These are phyloP conservation scores for Macrostomum lignano DNA, from an alignment of 1,140 invertebrate genomes.

Conservation along the genomic window DNA sequence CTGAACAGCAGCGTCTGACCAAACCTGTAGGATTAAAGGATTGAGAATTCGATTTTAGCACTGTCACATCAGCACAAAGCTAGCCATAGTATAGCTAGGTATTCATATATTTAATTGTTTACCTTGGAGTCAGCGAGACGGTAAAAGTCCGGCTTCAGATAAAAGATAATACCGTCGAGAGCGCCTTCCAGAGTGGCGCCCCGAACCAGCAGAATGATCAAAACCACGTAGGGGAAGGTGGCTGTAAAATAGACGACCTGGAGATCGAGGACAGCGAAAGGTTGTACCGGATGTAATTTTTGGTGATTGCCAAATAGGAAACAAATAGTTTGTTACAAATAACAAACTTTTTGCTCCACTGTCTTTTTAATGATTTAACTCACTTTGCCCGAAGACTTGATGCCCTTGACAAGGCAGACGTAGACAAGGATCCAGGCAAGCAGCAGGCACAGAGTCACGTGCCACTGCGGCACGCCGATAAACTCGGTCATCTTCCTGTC, in stretches of 20 bases:
- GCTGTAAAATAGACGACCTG: conserved; percentile 41
- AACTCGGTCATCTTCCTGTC: not conserved
- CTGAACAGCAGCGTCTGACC: conserved; percentile 64
- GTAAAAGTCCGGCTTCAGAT: conserved; percentile 48
- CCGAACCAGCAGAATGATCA: conserved; percentile 51
- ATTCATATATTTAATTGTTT: no score
- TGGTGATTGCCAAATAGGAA: no score
- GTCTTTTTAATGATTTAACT: no score
- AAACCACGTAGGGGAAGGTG: conserved; percentile 55
- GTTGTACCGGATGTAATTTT: no score
- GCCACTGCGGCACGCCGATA: conserved; percentile 2
- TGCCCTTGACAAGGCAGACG: conserved; percentile 3
- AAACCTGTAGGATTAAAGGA: no score
- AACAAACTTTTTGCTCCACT: no score
- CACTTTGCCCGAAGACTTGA: conserved; percentile 6
- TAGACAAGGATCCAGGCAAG: conserved; percentile 4
- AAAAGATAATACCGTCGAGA: conserved; percentile 43
- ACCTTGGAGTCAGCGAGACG: conserved; percentile 9
- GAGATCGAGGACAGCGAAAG: conserved; percentile 10
- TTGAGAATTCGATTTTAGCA: no score
- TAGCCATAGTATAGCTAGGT: no score
- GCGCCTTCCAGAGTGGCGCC: conserved; percentile 63
- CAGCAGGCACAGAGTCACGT: conserved; percentile 1
- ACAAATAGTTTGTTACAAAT: no score
- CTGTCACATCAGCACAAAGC: not conserved